Conservation (phyloP, 2,113 vertebrate species). For the Redunca redunca region DNA sequence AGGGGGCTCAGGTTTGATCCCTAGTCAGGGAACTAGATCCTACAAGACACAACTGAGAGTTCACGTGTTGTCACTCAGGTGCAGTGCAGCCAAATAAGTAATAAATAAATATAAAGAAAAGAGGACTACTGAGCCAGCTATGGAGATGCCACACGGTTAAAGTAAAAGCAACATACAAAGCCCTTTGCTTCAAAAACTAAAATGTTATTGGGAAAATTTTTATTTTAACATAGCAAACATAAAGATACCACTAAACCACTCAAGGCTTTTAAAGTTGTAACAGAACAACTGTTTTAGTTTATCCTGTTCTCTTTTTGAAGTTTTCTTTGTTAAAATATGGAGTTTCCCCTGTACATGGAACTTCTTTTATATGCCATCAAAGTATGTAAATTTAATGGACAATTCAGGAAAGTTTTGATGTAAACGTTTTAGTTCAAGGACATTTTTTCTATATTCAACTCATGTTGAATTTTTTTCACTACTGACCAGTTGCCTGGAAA, state of each 20-base stretch:
- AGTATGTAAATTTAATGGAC: not conserved
- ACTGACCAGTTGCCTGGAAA: not conserved
- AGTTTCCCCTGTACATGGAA: not conserved
- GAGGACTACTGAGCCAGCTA: not conserved
- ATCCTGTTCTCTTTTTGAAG: not conserved
- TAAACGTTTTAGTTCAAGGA: not conserved
- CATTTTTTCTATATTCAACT: not conserved
- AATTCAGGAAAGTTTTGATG: not conserved
- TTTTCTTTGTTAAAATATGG: not conserved
- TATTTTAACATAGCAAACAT: not conserved
- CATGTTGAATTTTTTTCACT: not conserved
- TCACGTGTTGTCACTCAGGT: rapidly evolving
- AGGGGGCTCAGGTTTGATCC: not conserved
- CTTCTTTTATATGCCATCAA: not conserved
- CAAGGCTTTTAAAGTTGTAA: not conserved
- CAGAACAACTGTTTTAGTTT: not conserved
- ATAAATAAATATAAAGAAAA: not conserved
- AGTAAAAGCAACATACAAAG: not conserved
- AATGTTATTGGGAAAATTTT: not conserved
- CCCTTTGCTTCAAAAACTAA: not conserved
- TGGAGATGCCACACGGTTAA: not conserved
- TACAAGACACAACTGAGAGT: not conserved
- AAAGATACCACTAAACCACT: not conserved
- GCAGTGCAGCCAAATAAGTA: not conserved
- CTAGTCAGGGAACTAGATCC: not conserved